Conservation (phyloP, 2,888 invertebrate species). For the Chloromyia formosa region DNA sequence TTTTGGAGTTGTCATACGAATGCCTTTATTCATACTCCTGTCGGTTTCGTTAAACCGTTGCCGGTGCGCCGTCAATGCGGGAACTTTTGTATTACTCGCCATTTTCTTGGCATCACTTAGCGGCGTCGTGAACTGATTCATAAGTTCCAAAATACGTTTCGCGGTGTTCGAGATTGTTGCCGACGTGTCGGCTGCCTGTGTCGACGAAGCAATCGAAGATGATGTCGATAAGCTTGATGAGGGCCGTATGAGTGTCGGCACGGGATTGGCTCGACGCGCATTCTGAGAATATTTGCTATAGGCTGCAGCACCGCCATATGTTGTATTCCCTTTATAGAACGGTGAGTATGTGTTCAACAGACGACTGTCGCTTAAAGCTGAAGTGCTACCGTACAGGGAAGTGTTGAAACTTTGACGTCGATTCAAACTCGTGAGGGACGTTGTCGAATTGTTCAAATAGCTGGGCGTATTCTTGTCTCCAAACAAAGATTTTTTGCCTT, state of each 20-base stretch:
- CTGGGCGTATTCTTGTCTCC: slow-evolving; percentile 54
- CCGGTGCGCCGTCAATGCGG: slow-evolving; percentile 49
- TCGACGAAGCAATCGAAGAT: slow-evolving; percentile 56
- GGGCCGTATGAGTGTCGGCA: slow-evolving; percentile 57
- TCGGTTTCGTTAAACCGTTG: slow-evolving; percentile 56
- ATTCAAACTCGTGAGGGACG: slow-evolving; percentile 60
- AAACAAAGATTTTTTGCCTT: slow-evolving; percentile 62
- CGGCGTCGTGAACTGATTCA: slow-evolving; percentile 85
- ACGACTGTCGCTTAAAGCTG: slow-evolving; percentile 62
- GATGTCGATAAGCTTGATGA: slow-evolving; percentile 57
- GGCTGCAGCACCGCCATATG: slow-evolving; percentile 78
- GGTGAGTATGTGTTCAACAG: slow-evolving; percentile 67
- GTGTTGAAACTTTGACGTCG: slow-evolving; percentile 61
- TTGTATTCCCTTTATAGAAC: slow-evolving; percentile 79
- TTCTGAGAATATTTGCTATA: slow-evolving; percentile 65
- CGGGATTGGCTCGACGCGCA: slow-evolving; percentile 50
- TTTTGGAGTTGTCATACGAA: slow-evolving; percentile 53
- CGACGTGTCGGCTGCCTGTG: slow-evolving; percentile 48
- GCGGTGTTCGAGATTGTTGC: slow-evolving; percentile 69
- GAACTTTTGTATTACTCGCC: slow-evolving; percentile 64
- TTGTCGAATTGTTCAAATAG: slow-evolving; percentile 60
- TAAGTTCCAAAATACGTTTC: slow-evolving; percentile 77
- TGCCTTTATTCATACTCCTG: slow-evolving; percentile 53
- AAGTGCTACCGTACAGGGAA: slow-evolving; percentile 62
- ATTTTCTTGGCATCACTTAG: slow-evolving; percentile 81